Evolutionary conservation across 2,113 vertebrate genomes (phyloP), one percentile per base, ranked within the genome.

Genomic region (Antennarius striatus): DNA sequence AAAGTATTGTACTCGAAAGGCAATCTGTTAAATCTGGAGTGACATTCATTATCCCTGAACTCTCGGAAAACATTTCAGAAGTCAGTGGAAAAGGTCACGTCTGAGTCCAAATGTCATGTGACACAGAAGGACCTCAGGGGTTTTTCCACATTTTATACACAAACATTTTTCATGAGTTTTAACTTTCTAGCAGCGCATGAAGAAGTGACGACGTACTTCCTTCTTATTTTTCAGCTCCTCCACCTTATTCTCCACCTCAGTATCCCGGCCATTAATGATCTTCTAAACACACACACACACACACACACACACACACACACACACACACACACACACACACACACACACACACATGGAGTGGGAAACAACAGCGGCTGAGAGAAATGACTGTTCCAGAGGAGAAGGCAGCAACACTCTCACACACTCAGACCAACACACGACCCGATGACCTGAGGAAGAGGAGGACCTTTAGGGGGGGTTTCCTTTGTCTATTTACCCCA

Each of bases 181-280:
- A 7, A 15, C 22, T 22, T 22, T 22, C 22, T 22, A 22, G 22
- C 22, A 22, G 22, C 22, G 2, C 32, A 36, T 36, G 6, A 51
- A 51, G 7, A 22, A 1, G 3, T 51, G 6, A 51, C 17, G 28
- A 3, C 1, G 4, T 43, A 2, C 36, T 36, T 6, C 6, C 36
- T 56, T 12, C 9, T 63, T 64, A 3, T 71, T 61, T 92, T 90
- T 40, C 88, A 93, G 92, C 91, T 46, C 92, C 92, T 51, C 92
- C 92, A 10, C 92, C 92, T 5, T 93, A 93, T 71, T 91, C 92
- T 39, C 92, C 92, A 45, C 91, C 91, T 50, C 92, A 93, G 73
- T 92, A 93, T 80, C 90, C 91, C 22, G 91, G 91, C 52, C 91
- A 87, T 58, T 92, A 89, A 93, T 71, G 80, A 46, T 63, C 55